These are phyloP conservation scores for Tachina grossa DNA, from an alignment of 2,888 invertebrate genomes.

Conservation along the genomic window DNA sequence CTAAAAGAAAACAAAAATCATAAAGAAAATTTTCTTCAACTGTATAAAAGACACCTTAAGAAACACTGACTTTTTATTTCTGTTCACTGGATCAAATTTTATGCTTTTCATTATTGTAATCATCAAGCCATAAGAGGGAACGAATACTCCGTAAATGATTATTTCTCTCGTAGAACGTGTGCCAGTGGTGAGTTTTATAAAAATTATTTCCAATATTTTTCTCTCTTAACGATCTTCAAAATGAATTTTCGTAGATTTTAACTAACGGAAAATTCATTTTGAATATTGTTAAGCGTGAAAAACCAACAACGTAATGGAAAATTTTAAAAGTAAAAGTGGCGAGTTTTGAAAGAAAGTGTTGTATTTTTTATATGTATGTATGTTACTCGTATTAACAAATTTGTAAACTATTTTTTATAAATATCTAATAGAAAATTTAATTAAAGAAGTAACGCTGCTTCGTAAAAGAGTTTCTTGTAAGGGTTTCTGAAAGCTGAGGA, in stretches of 20 bases:
- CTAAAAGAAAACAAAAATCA: neutral
- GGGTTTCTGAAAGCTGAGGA: neutral
- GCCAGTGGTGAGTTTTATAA: constrained; percentile 42
- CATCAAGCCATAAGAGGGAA: neutral
- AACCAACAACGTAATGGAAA: constrained; percentile 60
- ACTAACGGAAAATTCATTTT: constrained; percentile 74
- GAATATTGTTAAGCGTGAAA: constrained; percentile 75
- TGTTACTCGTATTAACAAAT: constrained; percentile 47
- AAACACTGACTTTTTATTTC: constrained; percentile 40
- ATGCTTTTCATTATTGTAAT: constrained; percentile 23
- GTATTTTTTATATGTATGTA: constrained; percentile 70
- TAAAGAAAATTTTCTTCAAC: constrained; percentile 3
- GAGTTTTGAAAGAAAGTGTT: constrained; percentile 69
- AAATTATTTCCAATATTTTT: constrained; percentile 58
- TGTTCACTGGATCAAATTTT: constrained; percentile 12
- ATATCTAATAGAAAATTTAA: constrained; percentile 58
- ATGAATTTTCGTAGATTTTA: constrained; percentile 74
- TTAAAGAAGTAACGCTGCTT: constrained; percentile 24
- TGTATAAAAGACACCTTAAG: constrained; percentile 1
- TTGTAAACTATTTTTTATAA: constrained; percentile 59
- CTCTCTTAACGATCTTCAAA: constrained; percentile 75
- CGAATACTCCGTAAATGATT: constrained; percentile 14
- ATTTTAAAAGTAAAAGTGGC: constrained; percentile 45
- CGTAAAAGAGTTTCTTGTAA: neutral
- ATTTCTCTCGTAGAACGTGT: neutral